These are phyloP conservation scores for Onychorhynchus coronatus DNA, from an alignment of 2,113 vertebrate species.

Conservation along the genomic window DNA sequence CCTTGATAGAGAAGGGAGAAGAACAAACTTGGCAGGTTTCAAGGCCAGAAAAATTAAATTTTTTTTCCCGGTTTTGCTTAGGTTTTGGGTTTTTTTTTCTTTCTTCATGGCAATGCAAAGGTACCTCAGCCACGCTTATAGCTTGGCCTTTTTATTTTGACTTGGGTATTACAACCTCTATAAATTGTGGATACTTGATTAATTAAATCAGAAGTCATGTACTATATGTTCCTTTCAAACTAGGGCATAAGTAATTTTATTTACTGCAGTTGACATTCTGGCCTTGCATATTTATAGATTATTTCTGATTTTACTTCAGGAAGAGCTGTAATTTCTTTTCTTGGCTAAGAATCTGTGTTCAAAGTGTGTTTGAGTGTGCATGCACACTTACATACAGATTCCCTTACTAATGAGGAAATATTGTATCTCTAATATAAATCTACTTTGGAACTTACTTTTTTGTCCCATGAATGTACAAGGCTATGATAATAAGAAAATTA, in stretches of 20 bases:
- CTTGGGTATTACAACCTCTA: not conserved
- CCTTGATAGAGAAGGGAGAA: not conserved
- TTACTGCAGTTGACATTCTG: not conserved
- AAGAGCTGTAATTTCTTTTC: not conserved
- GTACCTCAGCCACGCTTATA: not conserved
- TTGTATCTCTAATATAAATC: not conserved
- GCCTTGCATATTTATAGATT: not conserved
- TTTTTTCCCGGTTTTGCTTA: not conserved
- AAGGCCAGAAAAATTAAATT: fast-evolving
- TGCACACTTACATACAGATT: fast-evolving
- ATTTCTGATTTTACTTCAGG: not conserved
- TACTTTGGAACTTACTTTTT: not conserved
- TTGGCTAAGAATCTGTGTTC: not conserved
- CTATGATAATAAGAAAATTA: not conserved
- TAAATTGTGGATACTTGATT: not conserved
- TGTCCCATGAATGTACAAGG: not conserved
- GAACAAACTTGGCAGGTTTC: not conserved
- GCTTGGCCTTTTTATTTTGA: not conserved
- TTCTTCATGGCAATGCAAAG: not conserved
- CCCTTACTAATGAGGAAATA: not conserved
- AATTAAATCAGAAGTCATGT: not conserved
- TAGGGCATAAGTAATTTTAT: not conserved
- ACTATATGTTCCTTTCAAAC: not conserved
- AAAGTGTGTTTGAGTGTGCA: not conserved
- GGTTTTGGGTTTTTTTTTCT: too few species aligned